Evolutionary conservation across 2,113 vertebrate genomes (phyloP), one percentile per base, ranked within the genome.

Genomic region (cattle (Bos taurus)): DNA sequence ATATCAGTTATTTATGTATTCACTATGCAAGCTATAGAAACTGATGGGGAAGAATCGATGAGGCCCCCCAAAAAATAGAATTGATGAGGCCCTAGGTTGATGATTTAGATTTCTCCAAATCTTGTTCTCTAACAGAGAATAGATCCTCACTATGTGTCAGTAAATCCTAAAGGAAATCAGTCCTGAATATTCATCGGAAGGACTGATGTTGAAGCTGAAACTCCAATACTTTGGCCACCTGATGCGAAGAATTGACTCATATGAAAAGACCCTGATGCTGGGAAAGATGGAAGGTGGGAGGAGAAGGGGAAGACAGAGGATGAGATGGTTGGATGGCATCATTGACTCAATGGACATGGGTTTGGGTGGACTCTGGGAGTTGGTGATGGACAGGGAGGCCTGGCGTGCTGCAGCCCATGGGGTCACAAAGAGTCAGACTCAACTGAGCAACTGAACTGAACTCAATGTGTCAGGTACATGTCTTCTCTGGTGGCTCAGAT

Each of bases 1-100:
- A 59, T 91, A 94, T 71, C 52, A 88, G 52, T 59, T 60, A 95
- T 97, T 81, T 95, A 23, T 93, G 59, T n/a, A 89, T 89, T 93
- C 43, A 90, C 43, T 90, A 5, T 25, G 33, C 52, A 36, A 60
- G 60, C 54, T 80, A 50, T 46, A 87, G 36, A 88, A 92, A 93
- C 23, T 54, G 28, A 67, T 82, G 43, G 56, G 88, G 33, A 91
- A 40, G n/a, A 40, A 74, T 40, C 0, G 1, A 74, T 74, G 10
- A 40, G 10, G 0, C 10, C 67, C 19, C 33, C 64, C n/a, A 1
- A 1, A 21, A 71, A 40, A 71, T 2, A 77, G 56, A 59, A 30
- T 33, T 21, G 6, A 36, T 74, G 67, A 16, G 52, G 36, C 30
- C 54, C 46, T 26, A 62, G 30, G 30, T 21, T 91, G 33, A 59